Evolutionary conservation across 2,888 invertebrate species (phyloP).

Genomic region (Pristionchus entomophagus): DNA sequence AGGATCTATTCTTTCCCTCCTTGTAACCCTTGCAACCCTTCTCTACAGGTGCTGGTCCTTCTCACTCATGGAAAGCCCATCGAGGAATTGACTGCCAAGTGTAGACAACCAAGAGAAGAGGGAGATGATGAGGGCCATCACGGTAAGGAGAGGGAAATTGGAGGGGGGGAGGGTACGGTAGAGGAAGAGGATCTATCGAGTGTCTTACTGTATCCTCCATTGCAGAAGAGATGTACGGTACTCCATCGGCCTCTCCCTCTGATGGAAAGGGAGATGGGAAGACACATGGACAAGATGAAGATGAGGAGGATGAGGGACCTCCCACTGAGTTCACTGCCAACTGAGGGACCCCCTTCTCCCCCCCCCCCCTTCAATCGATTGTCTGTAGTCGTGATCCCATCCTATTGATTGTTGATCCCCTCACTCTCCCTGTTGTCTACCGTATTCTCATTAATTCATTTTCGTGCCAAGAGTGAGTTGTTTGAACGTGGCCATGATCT

Average conservation of each 20-base stretch:
- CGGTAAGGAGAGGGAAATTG: background rate
- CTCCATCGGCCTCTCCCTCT: slow-evolving; percentile 7
- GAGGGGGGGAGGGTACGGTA: background rate
- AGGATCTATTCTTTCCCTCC: too few relatives aligned
- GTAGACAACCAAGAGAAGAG: background rate
- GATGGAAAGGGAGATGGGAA: background rate
- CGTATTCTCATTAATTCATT: slow-evolving; percentile 8
- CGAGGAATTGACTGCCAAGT: background rate
- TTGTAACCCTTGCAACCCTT: too few relatives aligned
- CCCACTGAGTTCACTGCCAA: slow-evolving; percentile 23
- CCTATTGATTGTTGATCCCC: slow-evolving; percentile 15
- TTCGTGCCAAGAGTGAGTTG: slow-evolving; percentile 33
- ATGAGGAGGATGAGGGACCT: slow-evolving; percentile 1
- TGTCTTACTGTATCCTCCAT: background rate
- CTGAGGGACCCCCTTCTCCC: background rate
- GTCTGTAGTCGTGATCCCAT: background rate
- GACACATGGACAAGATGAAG: background rate
- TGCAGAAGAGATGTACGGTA: slow-evolving; percentile 36
- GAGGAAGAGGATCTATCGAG: too few relatives aligned
- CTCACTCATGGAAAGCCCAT: slow-evolving; percentile 5
- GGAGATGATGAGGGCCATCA: background rate
- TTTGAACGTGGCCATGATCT: slow-evolving; percentile 39
- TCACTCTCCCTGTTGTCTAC: background rate
- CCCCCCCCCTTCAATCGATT: too few relatives aligned
- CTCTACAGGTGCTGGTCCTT: slow-evolving; percentile 8